phyloP scores from a whole-genome alignment of 2,113 vertebrate species.

The Meles meles region DNA sequence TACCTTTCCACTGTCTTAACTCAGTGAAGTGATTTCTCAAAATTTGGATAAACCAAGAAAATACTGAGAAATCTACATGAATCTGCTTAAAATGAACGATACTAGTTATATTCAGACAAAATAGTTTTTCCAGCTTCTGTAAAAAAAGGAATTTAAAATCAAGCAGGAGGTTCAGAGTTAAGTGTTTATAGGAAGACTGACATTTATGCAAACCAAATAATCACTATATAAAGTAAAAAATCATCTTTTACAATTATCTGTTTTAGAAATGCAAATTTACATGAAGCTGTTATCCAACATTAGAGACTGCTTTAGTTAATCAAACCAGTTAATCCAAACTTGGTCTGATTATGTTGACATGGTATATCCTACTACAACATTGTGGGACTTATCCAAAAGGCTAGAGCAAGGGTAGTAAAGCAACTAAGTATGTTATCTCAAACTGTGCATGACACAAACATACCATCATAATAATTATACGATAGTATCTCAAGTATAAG shows the following conservation, averaged over 20 bases:
- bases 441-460: neutral
- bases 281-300: neutral
- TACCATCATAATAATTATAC: neutral
- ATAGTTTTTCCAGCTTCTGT: neutral
- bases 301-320: neutral
- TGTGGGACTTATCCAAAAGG: neutral
- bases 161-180: neutral
- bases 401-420: neutral
- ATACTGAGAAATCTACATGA: neutral
- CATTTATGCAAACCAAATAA: neutral
- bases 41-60: neutral
- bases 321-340: neutral
- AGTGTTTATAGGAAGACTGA: neutral
- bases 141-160: neutral
- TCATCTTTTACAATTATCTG: neutral
- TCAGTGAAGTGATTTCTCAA: neutral
- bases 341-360: neutral
- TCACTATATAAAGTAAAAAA: neutral
- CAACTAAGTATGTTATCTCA: neutral
- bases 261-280: neutral
- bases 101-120: neutral
- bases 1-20: neutral
- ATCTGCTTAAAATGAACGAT: neutral
- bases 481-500: neutral
- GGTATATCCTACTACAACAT: neutral